Percentiles rank a stretch among this genome's conserved stretches.
Evolutionary conservation across 2,797 vertebrate genomes (phyloP).

Genomic region (Neosalanx taihuensis): DNA sequence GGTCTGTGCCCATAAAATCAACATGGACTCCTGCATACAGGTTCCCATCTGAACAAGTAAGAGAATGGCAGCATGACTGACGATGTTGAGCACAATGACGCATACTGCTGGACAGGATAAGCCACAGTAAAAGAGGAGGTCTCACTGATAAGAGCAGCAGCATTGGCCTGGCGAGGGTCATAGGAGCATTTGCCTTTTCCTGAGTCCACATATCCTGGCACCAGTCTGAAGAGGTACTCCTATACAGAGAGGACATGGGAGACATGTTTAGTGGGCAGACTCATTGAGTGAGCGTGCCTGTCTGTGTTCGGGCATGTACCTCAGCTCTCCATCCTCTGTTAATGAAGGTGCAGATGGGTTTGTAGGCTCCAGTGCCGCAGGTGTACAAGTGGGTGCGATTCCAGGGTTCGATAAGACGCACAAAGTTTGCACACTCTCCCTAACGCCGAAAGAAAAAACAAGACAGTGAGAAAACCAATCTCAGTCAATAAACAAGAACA

Average conservation of each 20-base stretch:
- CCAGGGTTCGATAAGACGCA: slow-evolving; percentile 69
- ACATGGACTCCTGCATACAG: slow-evolving; percentile 72
- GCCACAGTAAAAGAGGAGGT: neutral
- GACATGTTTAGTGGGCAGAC: neutral
- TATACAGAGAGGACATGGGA: slow-evolving; percentile 22
- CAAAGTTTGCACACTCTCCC: slow-evolving; percentile 73
- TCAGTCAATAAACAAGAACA: neutral
- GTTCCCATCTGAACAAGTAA: slow-evolving; percentile 59
- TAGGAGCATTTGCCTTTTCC: slow-evolving; percentile 73
- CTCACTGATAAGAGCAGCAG: slow-evolving; percentile 68
- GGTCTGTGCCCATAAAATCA: slow-evolving; percentile 74
- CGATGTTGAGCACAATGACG: neutral
- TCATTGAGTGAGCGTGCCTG: neutral
- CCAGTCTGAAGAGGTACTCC: slow-evolving; percentile 72
- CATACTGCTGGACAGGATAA: neutral
- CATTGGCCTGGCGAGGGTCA: slow-evolving; percentile 69
- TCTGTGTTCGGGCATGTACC: slow-evolving; percentile 38
- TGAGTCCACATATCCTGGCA: slow-evolving; percentile 63
- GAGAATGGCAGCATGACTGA: neutral
- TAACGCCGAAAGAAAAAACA: slow-evolving; percentile 25
- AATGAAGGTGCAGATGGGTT: slow-evolving; percentile 67
- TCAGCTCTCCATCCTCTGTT: slow-evolving; percentile 73
- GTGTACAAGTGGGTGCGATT: slow-evolving; percentile 73
- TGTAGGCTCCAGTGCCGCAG: slow-evolving; percentile 72
- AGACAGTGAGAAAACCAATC: neutral